A percentile compares a stretch with the other conserved stretches of the same genome.
phyloP scores from a whole-genome alignment of 2,797 vertebrate genomes.

The Lithobates pipiens region DNA sequence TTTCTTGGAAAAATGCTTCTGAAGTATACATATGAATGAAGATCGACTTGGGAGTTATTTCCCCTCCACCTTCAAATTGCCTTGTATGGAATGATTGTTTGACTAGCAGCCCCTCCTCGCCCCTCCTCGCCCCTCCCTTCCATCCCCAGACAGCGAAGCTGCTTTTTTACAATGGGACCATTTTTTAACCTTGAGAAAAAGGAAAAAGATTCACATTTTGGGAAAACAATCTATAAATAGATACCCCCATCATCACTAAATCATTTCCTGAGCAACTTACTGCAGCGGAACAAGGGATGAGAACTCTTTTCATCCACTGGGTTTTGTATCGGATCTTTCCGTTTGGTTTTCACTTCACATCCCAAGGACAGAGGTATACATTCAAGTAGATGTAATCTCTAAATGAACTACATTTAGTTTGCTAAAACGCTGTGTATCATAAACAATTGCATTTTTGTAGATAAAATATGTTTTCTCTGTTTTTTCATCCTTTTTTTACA shows the following conservation, averaged over 20 bases:
- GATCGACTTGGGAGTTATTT: background rate
- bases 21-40: conserved; percentile 7
- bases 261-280: conserved; percentile 33
- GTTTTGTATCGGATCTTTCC: background rate
- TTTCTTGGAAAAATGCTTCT: background rate
- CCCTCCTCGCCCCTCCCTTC: background rate
- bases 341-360: background rate
- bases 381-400: no score
- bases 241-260: conserved; percentile 16
- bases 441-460: no score
- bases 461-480: no score
- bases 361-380: no score
- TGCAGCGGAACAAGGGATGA: background rate
- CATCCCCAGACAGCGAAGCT: conserved; percentile 6
- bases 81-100: conserved; percentile 34
- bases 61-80: conserved; percentile 22
- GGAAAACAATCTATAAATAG: conserved; percentile 41
- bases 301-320: conserved; percentile 14
- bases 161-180: conserved; percentile 43
- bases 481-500: no score
- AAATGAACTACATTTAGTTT: no score
- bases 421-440: no score
- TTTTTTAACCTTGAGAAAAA: conserved; percentile 31
- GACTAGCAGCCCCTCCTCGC: background rate
- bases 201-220: conserved; percentile 25